Base-by-base conservation (phyloP, 2,888 invertebrate genomes). In the Azorinus chamasolen region DNA sequence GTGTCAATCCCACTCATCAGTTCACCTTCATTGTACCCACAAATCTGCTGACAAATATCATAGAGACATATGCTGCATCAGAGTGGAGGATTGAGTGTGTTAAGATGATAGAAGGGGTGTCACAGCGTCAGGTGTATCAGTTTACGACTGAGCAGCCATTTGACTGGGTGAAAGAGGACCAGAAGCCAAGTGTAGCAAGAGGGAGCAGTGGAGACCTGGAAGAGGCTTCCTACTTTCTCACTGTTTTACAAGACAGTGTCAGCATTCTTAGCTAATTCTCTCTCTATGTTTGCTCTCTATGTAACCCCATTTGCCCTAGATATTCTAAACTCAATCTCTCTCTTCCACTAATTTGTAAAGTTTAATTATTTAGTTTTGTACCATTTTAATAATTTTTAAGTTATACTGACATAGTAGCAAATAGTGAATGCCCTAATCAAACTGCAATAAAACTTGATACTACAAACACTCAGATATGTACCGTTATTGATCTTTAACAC, bases 1-100 rank as follows among this genome's bases (percentile, higher is more conserved):
- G 46, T 1, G 50, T 85, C 2, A 64, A 84, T 20, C 41, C 54
- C 0, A 46, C 66, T 0, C 81, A 88, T 27, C 63, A 83, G 32
- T 89, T 88, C 58, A 55, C 59, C 5, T 88, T 89, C 51, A 57
- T 75, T 20, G 82, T 88, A 2, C 85, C 86, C 5, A 77, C 85
- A 14, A 71, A 51, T 1, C 62, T 73, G 27, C 77, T 89, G 18
- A 62, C 68, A 14, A 69, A 74, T 16, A 69, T 83, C 14, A 45
- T 87, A 6, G 79, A 85, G 51, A 80, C 55, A 4, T 68, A 75
- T 39, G 63, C 65, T 0, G 87, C 88, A 1, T 71, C 79, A 20
- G 66, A 83, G 41, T 88, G 88, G 88, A 79, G 72, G 37, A 69
- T 83, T 4, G 74, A 77, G 43, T 71, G 76, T 3, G 46, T 65